These are phyloP conservation scores for Cydia fagiglandana DNA, from an alignment of 1,140 invertebrate species.

Conservation along the genomic window DNA sequence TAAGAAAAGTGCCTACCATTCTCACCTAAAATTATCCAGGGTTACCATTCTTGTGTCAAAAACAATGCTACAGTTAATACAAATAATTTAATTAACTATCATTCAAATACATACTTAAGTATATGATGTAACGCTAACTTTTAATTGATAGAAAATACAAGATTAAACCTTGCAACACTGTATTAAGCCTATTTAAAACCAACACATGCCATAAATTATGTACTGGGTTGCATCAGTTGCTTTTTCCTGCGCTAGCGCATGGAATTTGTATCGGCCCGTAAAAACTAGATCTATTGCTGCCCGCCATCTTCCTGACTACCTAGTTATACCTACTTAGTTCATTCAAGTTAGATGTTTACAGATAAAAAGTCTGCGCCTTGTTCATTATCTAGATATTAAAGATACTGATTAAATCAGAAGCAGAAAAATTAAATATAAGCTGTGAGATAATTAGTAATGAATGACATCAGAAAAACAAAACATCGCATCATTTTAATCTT, in stretches of 20 bases:
- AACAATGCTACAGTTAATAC: too few relatives aligned
- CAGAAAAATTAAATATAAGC: neutral
- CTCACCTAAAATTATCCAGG: too few relatives aligned
- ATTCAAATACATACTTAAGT: neutral
- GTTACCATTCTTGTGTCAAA: too few relatives aligned
- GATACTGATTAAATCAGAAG: too few relatives aligned
- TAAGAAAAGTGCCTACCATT: too few relatives aligned
- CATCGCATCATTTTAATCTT: neutral
- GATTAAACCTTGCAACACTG: neutral
- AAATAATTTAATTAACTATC: too few relatives aligned
- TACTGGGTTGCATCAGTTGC: neutral
- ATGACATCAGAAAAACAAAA: neutral
- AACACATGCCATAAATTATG: slow-evolving; percentile 17
- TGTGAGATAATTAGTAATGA: neutral
- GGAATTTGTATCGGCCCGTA: neutral
- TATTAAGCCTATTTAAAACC: neutral
- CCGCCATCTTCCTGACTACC: slow-evolving; percentile 26
- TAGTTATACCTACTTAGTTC: neutral
- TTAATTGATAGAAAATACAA: neutral
- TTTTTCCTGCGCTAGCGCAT: neutral
- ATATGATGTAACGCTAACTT: neutral
- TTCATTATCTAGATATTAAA: too few relatives aligned
- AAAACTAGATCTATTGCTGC: slow-evolving; percentile 28
- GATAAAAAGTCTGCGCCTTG: too few relatives aligned
- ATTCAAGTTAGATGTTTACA: neutral